A percentile compares a stretch with the other conserved stretches of the same genome.
phyloP scores from a whole-genome alignment of 2,888 invertebrate species.

The Microplitis deprimator region DNA sequence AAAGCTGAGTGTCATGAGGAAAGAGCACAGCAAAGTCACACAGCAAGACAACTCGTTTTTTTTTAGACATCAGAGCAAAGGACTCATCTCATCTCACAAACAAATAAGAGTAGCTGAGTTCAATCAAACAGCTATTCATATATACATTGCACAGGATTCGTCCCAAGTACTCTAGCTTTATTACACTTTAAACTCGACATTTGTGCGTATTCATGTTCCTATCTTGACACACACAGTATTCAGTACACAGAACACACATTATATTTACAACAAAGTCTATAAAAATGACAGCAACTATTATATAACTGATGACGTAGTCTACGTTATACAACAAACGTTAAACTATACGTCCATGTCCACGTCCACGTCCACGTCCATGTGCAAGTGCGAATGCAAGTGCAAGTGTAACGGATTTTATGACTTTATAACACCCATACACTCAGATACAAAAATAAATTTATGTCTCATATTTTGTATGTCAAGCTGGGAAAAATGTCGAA shows the following conservation, averaged over 20 bases:
- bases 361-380: too few species aligned
- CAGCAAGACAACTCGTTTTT: background rate
- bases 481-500: constrained; percentile 40
- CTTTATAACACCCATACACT: constrained; percentile 22
- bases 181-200: background rate
- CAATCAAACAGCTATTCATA: constrained; percentile 8
- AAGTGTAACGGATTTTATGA: constrained; percentile 42
- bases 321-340: background rate
- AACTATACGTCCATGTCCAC: background rate
- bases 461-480: constrained; percentile 42
- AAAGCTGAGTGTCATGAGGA: constrained; percentile 44
- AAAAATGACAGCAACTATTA: background rate
- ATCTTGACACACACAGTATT: too few species aligned
- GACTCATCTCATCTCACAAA: background rate
- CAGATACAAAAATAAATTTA: constrained; percentile 17
- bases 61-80: background rate
- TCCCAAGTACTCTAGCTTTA: background rate
- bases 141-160: background rate
- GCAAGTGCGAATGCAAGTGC: background rate
- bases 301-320: background rate
- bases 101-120: background rate
- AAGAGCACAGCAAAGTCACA: background rate
- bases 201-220: background rate
- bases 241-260: too few species aligned
- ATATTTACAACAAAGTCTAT: background rate